Base-by-base conservation (phyloP, 2,888 invertebrate species). In the Amphipoea oculea region DNA sequence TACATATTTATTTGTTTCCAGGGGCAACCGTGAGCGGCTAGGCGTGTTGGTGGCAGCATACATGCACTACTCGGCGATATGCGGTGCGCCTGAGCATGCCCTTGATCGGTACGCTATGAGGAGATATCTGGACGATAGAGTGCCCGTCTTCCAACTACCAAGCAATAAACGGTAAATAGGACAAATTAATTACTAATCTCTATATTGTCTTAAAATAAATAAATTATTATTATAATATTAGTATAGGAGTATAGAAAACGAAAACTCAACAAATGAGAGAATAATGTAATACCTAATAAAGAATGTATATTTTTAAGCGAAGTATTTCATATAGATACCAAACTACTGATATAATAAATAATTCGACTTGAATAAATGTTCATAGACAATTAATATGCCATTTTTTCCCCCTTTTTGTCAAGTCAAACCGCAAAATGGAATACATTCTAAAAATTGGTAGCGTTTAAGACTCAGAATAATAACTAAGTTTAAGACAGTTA, bases 11-110 rank as follows among this genome's bases (percentile, higher is more conserved):
- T 20, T 71, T 71, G 6, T 42, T 42, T 96, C 7, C 96, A 98
- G 98, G 97, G 99, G 99, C 66, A 98, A 98, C 92, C 98, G 98
- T 90, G 99, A 99, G 92, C 97, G 99, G 79, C 97, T 99, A 57
- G 99, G 99, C 69, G 98, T 99, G 74, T 98, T 99, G 86, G 98
- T 99, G 84, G 98, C 99, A 42, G 99, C 99, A 23, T 99, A 99
- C 96, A 98, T 99, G 98, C 98, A 99, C 96, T 99, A 99, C 97
- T 98, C 99, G 88, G 98, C 98, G 92, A 99, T 99, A 92, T 99
- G 99, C 96, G 99, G 99, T n/a, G 97, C 96, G 69, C 97, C 97
- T 5, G 98, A 98, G 93, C 98, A 98, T 93, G 99, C 99, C 17
- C 97, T 99, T 90, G 99, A 99, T 96, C 97, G 99, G 92, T 99